These are phyloP conservation scores for Brachymystax lenok DNA, from an alignment of 2,797 vertebrate species.

Conservation along the genomic window DNA sequence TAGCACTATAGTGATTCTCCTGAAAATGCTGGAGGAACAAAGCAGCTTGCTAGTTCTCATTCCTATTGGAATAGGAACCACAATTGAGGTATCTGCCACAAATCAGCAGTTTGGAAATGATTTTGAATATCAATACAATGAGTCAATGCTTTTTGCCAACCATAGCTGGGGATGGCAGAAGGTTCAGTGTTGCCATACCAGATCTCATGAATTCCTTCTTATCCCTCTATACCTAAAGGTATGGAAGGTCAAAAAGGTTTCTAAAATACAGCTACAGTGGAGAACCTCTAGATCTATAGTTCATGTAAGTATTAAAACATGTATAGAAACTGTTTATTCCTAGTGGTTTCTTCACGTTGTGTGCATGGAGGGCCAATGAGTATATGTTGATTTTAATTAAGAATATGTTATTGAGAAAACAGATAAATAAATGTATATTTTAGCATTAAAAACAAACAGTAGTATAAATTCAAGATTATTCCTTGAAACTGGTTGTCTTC, in stretches of 20 bases:
- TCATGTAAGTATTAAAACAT: slow-evolving; percentile 48
- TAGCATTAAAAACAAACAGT: neutral
- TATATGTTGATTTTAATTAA: neutral
- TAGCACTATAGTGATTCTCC: slow-evolving; percentile 90
- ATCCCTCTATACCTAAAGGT: slow-evolving; percentile 74
- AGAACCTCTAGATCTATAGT: slow-evolving; percentile 70
- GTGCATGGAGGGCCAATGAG: neutral
- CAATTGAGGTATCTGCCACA: slow-evolving; percentile 9
- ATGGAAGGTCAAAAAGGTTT: slow-evolving; percentile 93
- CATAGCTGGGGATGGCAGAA: neutral
- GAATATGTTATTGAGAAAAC: neutral
- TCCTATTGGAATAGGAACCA: slow-evolving; percentile 86
- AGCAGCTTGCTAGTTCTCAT: slow-evolving; percentile 91
- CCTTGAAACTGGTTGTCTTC: slow-evolving; percentile 9
- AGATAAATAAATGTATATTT: neutral
- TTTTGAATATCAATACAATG: neutral
- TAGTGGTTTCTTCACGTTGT: neutral
- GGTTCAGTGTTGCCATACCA: neutral
- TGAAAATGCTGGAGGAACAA: slow-evolving; percentile 91
- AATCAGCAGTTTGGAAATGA: neutral
- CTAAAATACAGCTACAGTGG: slow-evolving; percentile 82
- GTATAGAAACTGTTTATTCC: neutral
- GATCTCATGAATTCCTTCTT: neutral
- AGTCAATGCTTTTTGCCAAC: neutral
- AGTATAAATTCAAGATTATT: neutral